phyloP scores from a whole-genome alignment of 1,140 invertebrate species.

The Megathymus violae region DNA sequence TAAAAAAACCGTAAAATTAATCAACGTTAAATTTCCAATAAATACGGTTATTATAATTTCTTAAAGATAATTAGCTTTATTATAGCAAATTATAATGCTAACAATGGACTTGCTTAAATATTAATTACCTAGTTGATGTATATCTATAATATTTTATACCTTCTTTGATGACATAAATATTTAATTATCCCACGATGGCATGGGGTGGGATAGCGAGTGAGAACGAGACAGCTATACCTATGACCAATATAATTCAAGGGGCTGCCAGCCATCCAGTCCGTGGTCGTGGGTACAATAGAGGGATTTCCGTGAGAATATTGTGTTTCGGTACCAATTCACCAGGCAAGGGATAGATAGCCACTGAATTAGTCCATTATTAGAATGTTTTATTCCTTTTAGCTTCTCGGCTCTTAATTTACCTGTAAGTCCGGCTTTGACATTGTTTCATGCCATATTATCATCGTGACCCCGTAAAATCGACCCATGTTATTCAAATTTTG shows the following conservation, averaged over 20 bases:
- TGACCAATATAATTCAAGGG: constrained; percentile 58
- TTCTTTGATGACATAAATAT: constrained; percentile 78
- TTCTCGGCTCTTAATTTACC: not conserved
- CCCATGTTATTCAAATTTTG: constrained; percentile 40
- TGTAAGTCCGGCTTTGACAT: constrained; percentile 3
- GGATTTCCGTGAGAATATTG: constrained; percentile 69
- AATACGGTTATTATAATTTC: constrained; percentile 1
- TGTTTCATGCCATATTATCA: not conserved
- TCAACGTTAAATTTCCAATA: constrained; percentile 1
- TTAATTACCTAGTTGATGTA: constrained; percentile 48
- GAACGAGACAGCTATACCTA: constrained; percentile 56
- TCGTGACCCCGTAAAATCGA: constrained; percentile 14
- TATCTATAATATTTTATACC: constrained; percentile 40
- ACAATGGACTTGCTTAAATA: constrained; percentile 28
- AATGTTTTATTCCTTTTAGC: not conserved
- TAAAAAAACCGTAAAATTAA: too few species aligned
- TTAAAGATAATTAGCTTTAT: not conserved
- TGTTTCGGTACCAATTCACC: constrained; percentile 23
- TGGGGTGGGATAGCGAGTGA: constrained; percentile 62
- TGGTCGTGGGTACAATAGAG: constrained; percentile 61
- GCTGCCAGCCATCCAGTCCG: constrained; percentile 62
- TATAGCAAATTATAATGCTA: constrained; percentile 15
- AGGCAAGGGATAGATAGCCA: not conserved
- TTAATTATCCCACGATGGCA: constrained; percentile 78
- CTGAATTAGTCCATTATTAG: constrained; percentile 2